These are phyloP conservation scores for Parauchenoglanis ngamensis DNA, from an alignment of 2,797 vertebrate genomes.

Conservation along the genomic window DNA sequence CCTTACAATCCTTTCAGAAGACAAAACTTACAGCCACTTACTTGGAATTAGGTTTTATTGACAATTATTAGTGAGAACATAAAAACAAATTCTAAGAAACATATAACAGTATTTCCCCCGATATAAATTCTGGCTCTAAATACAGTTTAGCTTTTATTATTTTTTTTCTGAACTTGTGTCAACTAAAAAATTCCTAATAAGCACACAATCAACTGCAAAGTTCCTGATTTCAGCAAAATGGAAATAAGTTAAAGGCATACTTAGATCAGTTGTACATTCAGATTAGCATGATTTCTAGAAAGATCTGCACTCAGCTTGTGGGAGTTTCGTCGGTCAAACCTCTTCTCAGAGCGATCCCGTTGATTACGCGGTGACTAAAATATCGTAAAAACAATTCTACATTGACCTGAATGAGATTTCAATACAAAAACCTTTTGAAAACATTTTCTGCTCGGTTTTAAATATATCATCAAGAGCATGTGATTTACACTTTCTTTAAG, in stretches of 20 bases:
- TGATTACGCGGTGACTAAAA: not conserved
- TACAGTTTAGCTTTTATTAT: not conserved
- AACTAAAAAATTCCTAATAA: not conserved
- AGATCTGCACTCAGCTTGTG: not conserved
- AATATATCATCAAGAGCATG: not conserved
- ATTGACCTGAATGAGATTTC: not conserved
- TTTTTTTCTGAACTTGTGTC: not conserved
- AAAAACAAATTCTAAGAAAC: constrained; percentile 7
- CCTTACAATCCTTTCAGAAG: not conserved
- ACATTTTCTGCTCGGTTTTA: not conserved
- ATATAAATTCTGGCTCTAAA: not conserved
- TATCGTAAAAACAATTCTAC: not conserved
- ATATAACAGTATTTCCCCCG: not conserved
- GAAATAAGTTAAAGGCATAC: constrained; percentile 1
- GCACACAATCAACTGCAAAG: not conserved
- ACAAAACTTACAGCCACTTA: not conserved
- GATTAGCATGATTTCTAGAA: constrained; percentile 27
- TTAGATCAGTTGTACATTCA: constrained; percentile 37
- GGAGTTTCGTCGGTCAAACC: not conserved
- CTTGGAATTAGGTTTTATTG: constrained; percentile 27
- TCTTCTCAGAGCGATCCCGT: not conserved
- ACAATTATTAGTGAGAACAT: constrained; percentile 3
- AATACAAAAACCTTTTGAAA: not conserved
- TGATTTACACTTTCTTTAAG: not conserved
- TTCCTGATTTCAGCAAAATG: not conserved